Evolutionary conservation across 2,797 vertebrate genomes (phyloP).

Genomic region (Helicolenus hilgendorfi): DNA sequence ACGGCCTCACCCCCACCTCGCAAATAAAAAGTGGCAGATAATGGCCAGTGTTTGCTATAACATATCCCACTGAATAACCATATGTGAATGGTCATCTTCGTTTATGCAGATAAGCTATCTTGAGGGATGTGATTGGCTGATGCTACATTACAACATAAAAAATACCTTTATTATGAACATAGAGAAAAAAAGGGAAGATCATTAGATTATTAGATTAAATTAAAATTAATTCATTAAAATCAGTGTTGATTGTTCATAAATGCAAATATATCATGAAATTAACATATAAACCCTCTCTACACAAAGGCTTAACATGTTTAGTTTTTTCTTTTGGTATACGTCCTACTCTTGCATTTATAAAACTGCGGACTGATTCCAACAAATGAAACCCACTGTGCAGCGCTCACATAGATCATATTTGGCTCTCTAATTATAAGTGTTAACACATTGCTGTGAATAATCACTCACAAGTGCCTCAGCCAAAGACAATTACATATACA

Average conservation of each 20-base stretch:
- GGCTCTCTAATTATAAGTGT: slow-evolving; percentile 48
- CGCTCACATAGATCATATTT: slow-evolving; percentile 33
- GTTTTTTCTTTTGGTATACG: background rate
- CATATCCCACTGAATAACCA: background rate
- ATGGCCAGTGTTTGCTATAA: slow-evolving; percentile 14
- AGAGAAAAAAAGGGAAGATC: background rate
- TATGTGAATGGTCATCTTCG: slow-evolving; percentile 4
- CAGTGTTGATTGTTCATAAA: background rate
- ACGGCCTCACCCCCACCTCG: background rate
- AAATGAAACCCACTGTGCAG: slow-evolving; percentile 4
- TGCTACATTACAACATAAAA: background rate
- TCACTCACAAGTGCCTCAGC: slow-evolving; percentile 4
- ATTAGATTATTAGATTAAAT: too few species aligned
- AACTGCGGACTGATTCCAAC: background rate
- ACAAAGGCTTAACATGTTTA: background rate
- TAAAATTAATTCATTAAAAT: background rate
- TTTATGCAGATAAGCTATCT: background rate
- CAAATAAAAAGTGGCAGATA: background rate
- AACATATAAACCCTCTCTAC: background rate
- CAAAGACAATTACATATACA: slow-evolving; percentile 31
- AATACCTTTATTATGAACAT: background rate
- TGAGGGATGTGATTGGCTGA: background rate
- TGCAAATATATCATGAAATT: background rate
- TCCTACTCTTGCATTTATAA: background rate
- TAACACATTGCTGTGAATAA: slow-evolving; percentile 49